Percentiles rank a stretch among this genome's conserved stretches.
These are phyloP conservation scores for Terrapene triunguis DNA, from an alignment of 2,113 vertebrate species.

Conservation along the genomic window DNA sequence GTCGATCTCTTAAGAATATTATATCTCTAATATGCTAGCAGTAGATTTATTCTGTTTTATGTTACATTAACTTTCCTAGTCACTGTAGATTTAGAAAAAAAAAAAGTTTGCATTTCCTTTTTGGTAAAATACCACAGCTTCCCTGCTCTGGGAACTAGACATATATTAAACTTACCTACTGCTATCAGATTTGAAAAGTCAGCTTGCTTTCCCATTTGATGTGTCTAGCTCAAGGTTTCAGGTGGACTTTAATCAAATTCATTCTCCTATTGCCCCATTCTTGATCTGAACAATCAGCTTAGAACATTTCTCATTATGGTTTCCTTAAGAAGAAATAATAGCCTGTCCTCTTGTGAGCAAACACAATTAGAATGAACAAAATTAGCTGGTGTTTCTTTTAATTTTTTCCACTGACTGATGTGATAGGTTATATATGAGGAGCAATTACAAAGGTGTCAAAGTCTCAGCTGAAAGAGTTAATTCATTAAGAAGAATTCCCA, in stretches of 20 bases:
- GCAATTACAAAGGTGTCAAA: slow-evolving; percentile 50
- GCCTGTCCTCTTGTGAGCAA: slow-evolving; percentile 63
- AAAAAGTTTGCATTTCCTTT: background rate
- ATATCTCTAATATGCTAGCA: background rate
- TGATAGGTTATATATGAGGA: slow-evolving; percentile 42
- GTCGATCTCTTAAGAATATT: background rate
- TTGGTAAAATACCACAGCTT: background rate
- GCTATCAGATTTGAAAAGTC: background rate
- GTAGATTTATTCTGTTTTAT: background rate
- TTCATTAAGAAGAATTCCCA: slow-evolving; percentile 29
- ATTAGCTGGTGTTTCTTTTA: slow-evolving; percentile 58
- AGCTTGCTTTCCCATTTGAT: background rate
- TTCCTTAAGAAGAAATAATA: slow-evolving; percentile 72
- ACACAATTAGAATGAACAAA: slow-evolving; percentile 68
- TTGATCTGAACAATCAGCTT: slow-evolving; percentile 69
- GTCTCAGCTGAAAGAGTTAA: slow-evolving; percentile 51
- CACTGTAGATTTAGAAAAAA: background rate
- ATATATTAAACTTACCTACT: background rate
- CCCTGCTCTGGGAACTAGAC: background rate
- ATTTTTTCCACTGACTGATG: slow-evolving; percentile 45
- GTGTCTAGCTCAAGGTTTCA: background rate
- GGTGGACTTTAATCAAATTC: slow-evolving; percentile 69
- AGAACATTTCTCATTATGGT: slow-evolving; percentile 76
- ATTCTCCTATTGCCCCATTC: slow-evolving; percentile 38
- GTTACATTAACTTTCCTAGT: background rate